phyloP scores from a whole-genome alignment of 2,888 invertebrate genomes.

The Agrotis puta region DNA sequence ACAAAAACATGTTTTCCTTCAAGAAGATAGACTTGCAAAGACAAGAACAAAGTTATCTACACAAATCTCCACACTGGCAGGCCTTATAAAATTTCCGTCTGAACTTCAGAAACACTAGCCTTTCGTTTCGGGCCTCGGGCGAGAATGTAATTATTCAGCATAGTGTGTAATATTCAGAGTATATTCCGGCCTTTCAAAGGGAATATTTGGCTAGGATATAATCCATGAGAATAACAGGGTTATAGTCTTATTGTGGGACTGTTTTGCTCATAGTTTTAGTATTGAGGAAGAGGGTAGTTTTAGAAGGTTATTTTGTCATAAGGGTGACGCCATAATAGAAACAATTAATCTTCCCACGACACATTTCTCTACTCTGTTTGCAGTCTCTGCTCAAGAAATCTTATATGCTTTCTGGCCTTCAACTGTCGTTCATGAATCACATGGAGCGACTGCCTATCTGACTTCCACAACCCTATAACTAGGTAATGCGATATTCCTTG shows the following conservation, averaged over 20 bases:
- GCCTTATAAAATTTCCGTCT: conserved; percentile 21
- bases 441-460: too few relatives aligned
- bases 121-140: conserved; percentile 26
- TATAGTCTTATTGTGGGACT: conserved; percentile 25
- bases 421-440: not conserved
- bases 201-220: conserved; percentile 42
- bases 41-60: not conserved
- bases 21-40: not conserved
- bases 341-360: not conserved
- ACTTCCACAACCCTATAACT: too few relatives aligned
- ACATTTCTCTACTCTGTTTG: not conserved
- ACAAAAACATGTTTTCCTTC: not conserved
- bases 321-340: not conserved
- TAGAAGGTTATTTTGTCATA: not conserved
- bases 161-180: conserved; percentile 48
- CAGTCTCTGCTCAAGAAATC: not conserved
- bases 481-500: too few relatives aligned
- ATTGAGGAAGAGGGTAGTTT: not conserved
- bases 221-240: conserved; percentile 41
- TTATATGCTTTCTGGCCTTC: not conserved
- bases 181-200: conserved; percentile 48
- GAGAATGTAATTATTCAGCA: conserved; percentile 51
- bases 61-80: conserved; percentile 5
- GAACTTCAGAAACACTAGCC: conserved; percentile 23
- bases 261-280: conserved; percentile 3